Percentiles rank a stretch among this genome's conserved stretches.
phyloP scores from a whole-genome alignment of 2,888 invertebrate genomes.

The Kryphioiulus occultus region DNA sequence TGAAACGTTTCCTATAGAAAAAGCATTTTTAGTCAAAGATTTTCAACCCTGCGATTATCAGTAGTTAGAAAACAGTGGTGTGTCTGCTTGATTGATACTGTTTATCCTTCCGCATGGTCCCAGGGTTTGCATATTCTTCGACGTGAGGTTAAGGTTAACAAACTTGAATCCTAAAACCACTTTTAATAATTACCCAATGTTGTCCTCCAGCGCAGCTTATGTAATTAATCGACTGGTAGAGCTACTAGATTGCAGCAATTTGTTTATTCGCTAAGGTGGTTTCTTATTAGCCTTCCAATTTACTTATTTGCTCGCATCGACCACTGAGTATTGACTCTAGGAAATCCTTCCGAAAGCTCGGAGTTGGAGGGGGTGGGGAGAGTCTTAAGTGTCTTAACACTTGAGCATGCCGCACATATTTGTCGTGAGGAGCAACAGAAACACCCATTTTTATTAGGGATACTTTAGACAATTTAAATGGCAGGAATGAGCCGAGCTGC shows the following conservation, averaged over 20 bases:
- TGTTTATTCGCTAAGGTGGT: slow-evolving; percentile 24
- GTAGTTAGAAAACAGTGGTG: no score
- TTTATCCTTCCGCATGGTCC: neutral
- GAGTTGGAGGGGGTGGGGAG: neutral
- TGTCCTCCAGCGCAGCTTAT: neutral
- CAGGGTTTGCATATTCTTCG: neutral
- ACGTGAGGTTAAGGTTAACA: neutral
- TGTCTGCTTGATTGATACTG: neutral
- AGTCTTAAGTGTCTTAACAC: neutral
- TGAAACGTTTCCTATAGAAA: neutral
- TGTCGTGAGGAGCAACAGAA: neutral
- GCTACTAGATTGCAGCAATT: slow-evolving; percentile 15
- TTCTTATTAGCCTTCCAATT: slow-evolving; percentile 12
- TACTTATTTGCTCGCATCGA: neutral
- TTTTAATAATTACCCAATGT: neutral
- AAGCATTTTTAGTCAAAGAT: neutral
- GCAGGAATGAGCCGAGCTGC: neutral
- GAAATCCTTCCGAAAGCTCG: neutral
- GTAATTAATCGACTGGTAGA: slow-evolving; percentile 35
- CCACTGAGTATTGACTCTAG: neutral
- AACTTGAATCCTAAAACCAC: slow-evolving; percentile 31
- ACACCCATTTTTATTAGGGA: slow-evolving; percentile 28
- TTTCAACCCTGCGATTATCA: neutral
- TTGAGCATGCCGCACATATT: neutral
- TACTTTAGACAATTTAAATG: slow-evolving; percentile 39